Conservation (phyloP, 2,797 vertebrate genomes). For the Benthosema pterotum region DNA sequence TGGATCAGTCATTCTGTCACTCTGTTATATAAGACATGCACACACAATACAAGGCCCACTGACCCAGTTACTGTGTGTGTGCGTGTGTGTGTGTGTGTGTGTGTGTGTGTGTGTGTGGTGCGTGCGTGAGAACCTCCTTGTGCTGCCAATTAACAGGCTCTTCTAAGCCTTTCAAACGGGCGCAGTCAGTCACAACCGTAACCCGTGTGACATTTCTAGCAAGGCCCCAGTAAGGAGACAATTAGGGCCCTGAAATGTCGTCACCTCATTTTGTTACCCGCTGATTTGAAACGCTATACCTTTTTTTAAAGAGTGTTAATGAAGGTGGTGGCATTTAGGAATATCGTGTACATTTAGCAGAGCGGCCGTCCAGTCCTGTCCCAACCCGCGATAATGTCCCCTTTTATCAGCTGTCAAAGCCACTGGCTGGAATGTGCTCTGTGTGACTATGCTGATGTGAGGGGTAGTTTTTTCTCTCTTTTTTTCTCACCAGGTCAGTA, state of each 20-base stretch:
- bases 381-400: neutral
- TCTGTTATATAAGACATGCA: conserved; percentile 50
- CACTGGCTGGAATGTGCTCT: conserved; percentile 16
- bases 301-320: conserved; percentile 11
- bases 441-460: conserved; percentile 17
- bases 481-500: conserved; percentile 50
- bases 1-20: conserved; percentile 32
- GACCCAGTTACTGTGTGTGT: conserved; percentile 58
- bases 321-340: conserved; percentile 26
- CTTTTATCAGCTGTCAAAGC: conserved; percentile 32
- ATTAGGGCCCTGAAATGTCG: conserved; percentile 46
- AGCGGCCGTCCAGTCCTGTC: conserved; percentile 9
- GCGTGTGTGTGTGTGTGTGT: too few relatives aligned
- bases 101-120: too few relatives aligned
- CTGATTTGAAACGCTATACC: conserved; percentile 34
- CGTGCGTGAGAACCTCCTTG: conserved; percentile 17
- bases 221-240: conserved; percentile 37
- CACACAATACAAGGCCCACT: conserved; percentile 52
- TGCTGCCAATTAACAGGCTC: conserved; percentile 45
- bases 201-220: conserved; percentile 36
- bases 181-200: conserved; percentile 12
- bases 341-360: conserved; percentile 3
- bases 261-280: conserved; percentile 32
- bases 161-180: conserved; percentile 22
- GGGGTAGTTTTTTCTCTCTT: conserved; percentile 35